Evolutionary conservation across 2,797 vertebrate species (phyloP), one percentile per base, ranked within the genome.

Genomic region (Gobio occitaniae): DNA sequence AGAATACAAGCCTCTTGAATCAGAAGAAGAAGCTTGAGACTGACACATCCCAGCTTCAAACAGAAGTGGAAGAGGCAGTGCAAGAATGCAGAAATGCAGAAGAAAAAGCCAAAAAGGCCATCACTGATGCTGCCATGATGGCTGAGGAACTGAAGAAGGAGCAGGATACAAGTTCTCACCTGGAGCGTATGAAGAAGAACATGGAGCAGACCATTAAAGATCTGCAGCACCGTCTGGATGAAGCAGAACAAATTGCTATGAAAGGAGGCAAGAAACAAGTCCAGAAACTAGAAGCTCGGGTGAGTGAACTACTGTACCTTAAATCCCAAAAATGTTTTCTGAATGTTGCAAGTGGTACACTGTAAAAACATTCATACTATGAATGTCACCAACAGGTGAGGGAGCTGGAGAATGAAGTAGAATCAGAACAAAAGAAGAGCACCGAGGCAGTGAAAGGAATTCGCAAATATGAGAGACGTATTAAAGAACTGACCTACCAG

Each of bases 131-230:
- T 0, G 96, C 96, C 90, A 96, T 96, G 95, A 96, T 96, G 96
- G 96, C 96, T 0, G 96, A 97, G 88, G 96, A 97, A 92, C 92
- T 97, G 89, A 97, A 97, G 94, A 97, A 97, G 87, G 96, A 97
- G 92, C 96, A 97, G 90, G 97, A 97, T 93, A 97, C 96, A 85
- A 97, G 96, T 8, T 92, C 96, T 89, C 97, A 98, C 82, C 93
- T 98, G 91, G 97, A 98, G 90, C 93, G 97, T 1, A 98, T 97
- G 97, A 98, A 97, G 94, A 96, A 96, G 93, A 96, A 96, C 94
- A 94, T 95, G 95, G 97, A 97, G 89, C 97, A 97, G 90, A 98
- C 96, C 81, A 96, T 97, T 87, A 98, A 97, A 92, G 97, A 98
- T 90, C 94, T 98, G 89, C 97, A 98, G 93, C 93, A 97, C 85